phyloP scores from a whole-genome alignment of 2,113 vertebrate species.

The Rhineura floridana region DNA sequence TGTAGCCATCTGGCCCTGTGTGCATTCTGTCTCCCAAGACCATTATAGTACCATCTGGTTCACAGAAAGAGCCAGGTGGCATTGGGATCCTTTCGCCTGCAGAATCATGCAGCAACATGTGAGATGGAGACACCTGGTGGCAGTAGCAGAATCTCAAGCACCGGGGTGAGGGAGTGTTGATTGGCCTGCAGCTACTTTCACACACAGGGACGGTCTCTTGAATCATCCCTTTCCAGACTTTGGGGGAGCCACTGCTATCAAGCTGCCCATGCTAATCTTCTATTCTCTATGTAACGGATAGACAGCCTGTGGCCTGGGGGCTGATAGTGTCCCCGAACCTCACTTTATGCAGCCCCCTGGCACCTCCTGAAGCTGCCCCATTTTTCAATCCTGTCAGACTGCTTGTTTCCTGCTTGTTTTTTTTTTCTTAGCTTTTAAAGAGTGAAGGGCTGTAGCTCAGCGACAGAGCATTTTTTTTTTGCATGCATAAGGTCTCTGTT shows the following conservation, averaged over 20 bases:
- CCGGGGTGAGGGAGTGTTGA: not conserved
- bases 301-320: not conserved
- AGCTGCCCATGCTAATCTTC: not conserved
- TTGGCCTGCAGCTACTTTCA: not conserved
- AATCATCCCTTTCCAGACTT: not conserved
- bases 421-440: too few species aligned
- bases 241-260: not conserved
- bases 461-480: too few species aligned
- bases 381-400: too few species aligned
- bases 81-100: conserved; percentile 7
- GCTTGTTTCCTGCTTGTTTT: too few species aligned
- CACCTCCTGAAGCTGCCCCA: too few species aligned
- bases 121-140: not conserved
- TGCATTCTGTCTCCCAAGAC: not conserved
- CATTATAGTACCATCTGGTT: conserved; percentile 5
- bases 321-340: not conserved
- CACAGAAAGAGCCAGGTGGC: not conserved
- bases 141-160: not conserved
- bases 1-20: not conserved
- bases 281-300: not conserved
- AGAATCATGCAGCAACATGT: not conserved
- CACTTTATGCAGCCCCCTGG: not conserved
- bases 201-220: too few species aligned
- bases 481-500: too few species aligned
- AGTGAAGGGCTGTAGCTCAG: too few species aligned